Percentiles rank a stretch among this genome's conserved stretches.
These are phyloP conservation scores for Phorcus lineatus DNA, from an alignment of 2,888 invertebrate genomes.

Conservation along the genomic window DNA sequence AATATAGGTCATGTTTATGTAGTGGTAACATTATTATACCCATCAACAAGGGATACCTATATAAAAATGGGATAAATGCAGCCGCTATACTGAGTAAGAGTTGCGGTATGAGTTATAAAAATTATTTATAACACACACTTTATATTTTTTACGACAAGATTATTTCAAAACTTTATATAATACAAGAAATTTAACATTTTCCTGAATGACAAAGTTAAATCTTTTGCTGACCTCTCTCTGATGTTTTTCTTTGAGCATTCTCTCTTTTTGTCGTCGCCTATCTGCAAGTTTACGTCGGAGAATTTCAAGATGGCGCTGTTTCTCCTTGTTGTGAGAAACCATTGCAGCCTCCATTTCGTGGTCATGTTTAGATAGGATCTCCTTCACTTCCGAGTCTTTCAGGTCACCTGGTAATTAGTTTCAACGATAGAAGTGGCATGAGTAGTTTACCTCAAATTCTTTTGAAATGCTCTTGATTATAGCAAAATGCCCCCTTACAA, in stretches of 20 bases:
- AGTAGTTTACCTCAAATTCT: not conserved
- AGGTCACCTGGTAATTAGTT: constrained; percentile 49
- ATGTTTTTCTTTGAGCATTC: constrained; percentile 65
- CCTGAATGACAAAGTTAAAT: too few species aligned
- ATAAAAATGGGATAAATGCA: too few species aligned
- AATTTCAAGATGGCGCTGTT: constrained; percentile 57
- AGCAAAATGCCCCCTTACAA: too few species aligned
- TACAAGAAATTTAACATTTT: too few species aligned
- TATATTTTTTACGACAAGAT: too few species aligned
- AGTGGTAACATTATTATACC: too few species aligned
- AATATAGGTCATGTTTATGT: not conserved
- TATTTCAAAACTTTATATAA: too few species aligned
- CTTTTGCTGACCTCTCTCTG: constrained; percentile 56
- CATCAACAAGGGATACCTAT: too few species aligned
- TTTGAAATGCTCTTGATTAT: too few species aligned
- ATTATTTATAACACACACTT: too few species aligned
- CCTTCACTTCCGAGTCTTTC: constrained; percentile 59
- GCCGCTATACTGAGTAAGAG: too few species aligned
- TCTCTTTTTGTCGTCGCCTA: constrained; percentile 59
- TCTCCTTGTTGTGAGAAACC: constrained; percentile 52
- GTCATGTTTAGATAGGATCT: constrained; percentile 64
- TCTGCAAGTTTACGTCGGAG: constrained; percentile 65
- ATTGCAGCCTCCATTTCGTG: constrained; percentile 61
- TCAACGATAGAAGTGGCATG: not conserved
- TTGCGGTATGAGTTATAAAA: too few species aligned